These are phyloP conservation scores for Melanotaenia boesemani DNA, from an alignment of 2,797 vertebrate genomes.

Conservation along the genomic window DNA sequence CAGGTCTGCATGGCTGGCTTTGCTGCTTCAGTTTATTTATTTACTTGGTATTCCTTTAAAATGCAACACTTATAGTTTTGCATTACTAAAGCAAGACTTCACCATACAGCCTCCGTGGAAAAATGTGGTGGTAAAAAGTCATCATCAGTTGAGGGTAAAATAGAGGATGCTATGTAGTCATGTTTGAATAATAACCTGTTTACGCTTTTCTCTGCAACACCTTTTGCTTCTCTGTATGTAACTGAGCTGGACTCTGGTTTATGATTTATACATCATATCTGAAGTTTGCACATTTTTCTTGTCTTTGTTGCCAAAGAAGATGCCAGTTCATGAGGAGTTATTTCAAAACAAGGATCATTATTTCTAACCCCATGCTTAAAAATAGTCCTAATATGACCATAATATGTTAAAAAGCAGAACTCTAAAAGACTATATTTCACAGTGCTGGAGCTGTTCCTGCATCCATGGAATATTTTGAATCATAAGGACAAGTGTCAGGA, in stretches of 20 bases:
- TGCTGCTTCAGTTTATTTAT: slow-evolving; percentile 46
- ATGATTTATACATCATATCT: slow-evolving; percentile 24
- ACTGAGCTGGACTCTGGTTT: slow-evolving; percentile 52
- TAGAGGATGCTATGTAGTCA: slow-evolving; percentile 38
- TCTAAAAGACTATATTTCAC: slow-evolving; percentile 18
- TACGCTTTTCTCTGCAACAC: slow-evolving; percentile 34
- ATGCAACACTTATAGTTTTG: slow-evolving; percentile 4
- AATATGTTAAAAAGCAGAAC: slow-evolving; percentile 38
- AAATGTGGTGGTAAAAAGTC: not conserved
- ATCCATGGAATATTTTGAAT: too few species aligned
- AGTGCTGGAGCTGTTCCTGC: slow-evolving; percentile 20
- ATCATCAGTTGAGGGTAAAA: slow-evolving; percentile 17
- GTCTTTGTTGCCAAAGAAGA: not conserved
- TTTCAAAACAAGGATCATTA: not conserved
- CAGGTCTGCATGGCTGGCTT: slow-evolving; percentile 77
- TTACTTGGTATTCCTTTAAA: slow-evolving; percentile 28
- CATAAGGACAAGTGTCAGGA: too few species aligned
- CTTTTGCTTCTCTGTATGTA: slow-evolving; percentile 37
- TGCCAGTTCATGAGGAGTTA: not conserved
- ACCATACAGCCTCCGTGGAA: not conserved
- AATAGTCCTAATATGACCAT: too few species aligned
- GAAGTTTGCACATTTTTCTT: not conserved
- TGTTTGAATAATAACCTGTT: slow-evolving; percentile 9
- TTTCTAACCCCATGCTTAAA: not conserved
- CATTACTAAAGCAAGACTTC: slow-evolving; percentile 3